Percentiles rank a stretch among this genome's conserved stretches.
These are phyloP conservation scores for Egretta garzetta DNA, from an alignment of 2,113 vertebrate genomes.

Conservation along the genomic window DNA sequence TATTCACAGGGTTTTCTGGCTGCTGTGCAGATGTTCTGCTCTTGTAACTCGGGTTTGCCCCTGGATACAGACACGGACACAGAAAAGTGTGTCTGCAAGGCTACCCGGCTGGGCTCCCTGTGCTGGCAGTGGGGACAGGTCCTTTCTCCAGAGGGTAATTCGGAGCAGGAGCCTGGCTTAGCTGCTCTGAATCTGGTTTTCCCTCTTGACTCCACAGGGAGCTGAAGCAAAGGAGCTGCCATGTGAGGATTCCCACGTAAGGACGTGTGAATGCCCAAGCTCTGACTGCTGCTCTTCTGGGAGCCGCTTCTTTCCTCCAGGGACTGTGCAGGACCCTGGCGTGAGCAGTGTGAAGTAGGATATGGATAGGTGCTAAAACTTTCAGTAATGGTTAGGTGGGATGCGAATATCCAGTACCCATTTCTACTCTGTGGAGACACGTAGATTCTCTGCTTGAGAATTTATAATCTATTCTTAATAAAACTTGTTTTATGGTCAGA, in stretches of 20 bases:
- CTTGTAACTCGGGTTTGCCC: not conserved
- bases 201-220: not conserved
- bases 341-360: not conserved
- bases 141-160: not conserved
- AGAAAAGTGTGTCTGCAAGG: not conserved
- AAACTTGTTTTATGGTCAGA: not conserved
- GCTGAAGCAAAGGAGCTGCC: not conserved
- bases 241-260: not conserved
- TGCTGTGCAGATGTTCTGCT: not conserved
- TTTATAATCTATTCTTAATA: not conserved
- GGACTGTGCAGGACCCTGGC: not conserved
- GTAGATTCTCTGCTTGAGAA: not conserved
- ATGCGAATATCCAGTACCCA: not conserved
- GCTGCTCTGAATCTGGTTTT: not conserved
- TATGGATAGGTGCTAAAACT: not conserved
- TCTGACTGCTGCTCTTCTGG: not conserved
- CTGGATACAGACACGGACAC: not conserved
- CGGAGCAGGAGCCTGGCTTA: not conserved
- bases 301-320: not conserved
- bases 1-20: not conserved
- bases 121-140: not conserved
- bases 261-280: not conserved
- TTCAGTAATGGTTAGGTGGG: not conserved
- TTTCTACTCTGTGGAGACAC: not conserved
- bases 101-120: not conserved